Percentiles rank a stretch among this genome's conserved stretches.
Evolutionary conservation across 2,888 invertebrate genomes (phyloP).

Genomic region (Yponomeuta evonymella): DNA sequence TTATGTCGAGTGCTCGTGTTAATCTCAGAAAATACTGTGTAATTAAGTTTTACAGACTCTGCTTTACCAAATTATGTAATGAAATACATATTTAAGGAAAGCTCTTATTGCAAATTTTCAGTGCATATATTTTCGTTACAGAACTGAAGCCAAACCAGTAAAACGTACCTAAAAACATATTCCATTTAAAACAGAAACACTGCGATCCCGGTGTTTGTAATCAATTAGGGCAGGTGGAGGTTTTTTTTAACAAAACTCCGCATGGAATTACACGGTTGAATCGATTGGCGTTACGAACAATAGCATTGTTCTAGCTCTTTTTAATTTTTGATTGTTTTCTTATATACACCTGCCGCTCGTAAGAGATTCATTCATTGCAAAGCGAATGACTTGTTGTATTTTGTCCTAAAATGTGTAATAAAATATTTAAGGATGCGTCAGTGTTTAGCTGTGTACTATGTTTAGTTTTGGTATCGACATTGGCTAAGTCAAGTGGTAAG

Average conservation of each 20-base stretch:
- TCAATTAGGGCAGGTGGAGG: too few relatives aligned
- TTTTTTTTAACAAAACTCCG: background rate
- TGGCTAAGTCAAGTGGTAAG: background rate
- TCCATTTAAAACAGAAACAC: too few relatives aligned
- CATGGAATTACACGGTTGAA: slow-evolving; percentile 32
- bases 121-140: too few relatives aligned
- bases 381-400: background rate
- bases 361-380: background rate
- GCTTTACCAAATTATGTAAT: too few relatives aligned
- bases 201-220: too few relatives aligned
- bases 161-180: too few relatives aligned
- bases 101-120: too few relatives aligned
- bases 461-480: background rate
- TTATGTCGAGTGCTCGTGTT: too few relatives aligned
- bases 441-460: background rate
- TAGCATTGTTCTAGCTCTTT: slow-evolving; percentile 44
- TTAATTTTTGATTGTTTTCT: slow-evolving; percentile 29
- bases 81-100: too few relatives aligned
- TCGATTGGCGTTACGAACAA: slow-evolving; percentile 40
- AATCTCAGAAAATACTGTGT: too few relatives aligned
- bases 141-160: too few relatives aligned
- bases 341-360: slow-evolving; percentile 47
- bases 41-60: too few relatives aligned
- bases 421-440: background rate
- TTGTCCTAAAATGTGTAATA: background rate